Evolutionary conservation across 2,113 vertebrate species (phyloP), one percentile per base, ranked within the genome.

Genomic region (Brachypodius melanocephalos): DNA sequence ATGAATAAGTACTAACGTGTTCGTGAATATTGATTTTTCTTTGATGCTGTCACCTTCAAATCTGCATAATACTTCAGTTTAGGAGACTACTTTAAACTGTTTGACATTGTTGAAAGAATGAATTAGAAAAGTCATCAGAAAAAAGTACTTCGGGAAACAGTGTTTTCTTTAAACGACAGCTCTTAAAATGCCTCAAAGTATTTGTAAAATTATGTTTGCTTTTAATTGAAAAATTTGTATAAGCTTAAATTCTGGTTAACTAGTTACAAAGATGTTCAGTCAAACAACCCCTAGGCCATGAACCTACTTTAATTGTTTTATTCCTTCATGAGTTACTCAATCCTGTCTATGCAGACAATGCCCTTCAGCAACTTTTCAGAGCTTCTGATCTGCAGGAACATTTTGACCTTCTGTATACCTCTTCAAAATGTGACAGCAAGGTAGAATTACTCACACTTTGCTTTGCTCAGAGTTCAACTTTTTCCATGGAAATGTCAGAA

Each of bases 351-450:
- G 51, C n/a, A 90, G 34, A 65, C 62, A 79, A 88, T 71, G 63
- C 13, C 75, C 51, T 91, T 85, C 67, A 83, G 69, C 67, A 85
- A 17, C 31, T 85, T 76, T 69, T 68, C 67, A 69, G 65, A n/a
- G 15, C 28, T 82, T 94, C 67, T 59, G 40, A 48, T 88, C 76
- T 88, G 75, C 59, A 58, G 17, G 46, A 93, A 89, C 32, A 46
- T 24, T 85, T 34, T 79, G 69, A 89, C 81, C 78, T 91, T 85
- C 77, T 66, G 32, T 31, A 69, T 22, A 42, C 15, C 63, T 79
- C 91, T 93, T 82, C 78, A 89, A 78, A 89, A 82, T 77, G n/a
- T 67, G 59, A 94, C 55, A 93, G 58, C 32, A 52, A 92, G 74
- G 49, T 69, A 92, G 61, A 92, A 93, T 93, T 90, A 87, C 57